Evolutionary conservation across 1,140 invertebrate species (phyloP).

Genomic region (Aricia agestis): DNA sequence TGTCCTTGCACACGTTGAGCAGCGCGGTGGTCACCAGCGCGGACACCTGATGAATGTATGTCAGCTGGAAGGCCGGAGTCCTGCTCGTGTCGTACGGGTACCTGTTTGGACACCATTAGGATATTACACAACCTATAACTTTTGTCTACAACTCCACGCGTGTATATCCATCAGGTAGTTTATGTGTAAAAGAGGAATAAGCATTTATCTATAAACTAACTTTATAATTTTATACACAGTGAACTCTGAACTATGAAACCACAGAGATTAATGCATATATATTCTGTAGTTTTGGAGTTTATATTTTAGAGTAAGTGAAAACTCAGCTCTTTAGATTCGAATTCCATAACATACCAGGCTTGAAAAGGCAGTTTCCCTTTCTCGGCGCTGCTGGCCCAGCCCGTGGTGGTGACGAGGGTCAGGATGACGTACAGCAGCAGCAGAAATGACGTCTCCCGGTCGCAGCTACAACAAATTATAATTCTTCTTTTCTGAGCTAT

Average conservation of each 20-base stretch:
- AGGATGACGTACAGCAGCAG: slow-evolving; percentile 41
- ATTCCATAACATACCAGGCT: slow-evolving; percentile 50
- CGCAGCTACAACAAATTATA: slow-evolving; percentile 40
- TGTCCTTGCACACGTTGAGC: slow-evolving; percentile 73
- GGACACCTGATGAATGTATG: slow-evolving; percentile 64
- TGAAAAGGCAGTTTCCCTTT: slow-evolving; percentile 47
- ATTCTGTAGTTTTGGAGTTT: too few species aligned
- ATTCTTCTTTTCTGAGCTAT: too few species aligned
- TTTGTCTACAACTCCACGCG: too few species aligned
- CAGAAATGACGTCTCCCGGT: slow-evolving; percentile 42
- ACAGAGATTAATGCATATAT: too few species aligned
- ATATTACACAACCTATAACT: too few species aligned
- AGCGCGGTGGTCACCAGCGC: slow-evolving; percentile 57
- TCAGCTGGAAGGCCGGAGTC: slow-evolving; percentile 72
- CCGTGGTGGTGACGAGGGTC: slow-evolving; percentile 44
- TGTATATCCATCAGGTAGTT: too few species aligned
- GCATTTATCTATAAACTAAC: too few species aligned
- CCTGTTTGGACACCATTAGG: slow-evolving; percentile 37
- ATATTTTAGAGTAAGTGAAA: too few species aligned
- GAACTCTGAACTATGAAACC: too few species aligned
- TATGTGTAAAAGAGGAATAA: too few species aligned
- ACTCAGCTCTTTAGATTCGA: too few species aligned
- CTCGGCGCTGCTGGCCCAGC: slow-evolving; percentile 52
- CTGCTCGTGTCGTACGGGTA: slow-evolving; percentile 72
- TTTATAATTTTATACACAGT: too few species aligned